phyloP scores from a whole-genome alignment of 2,113 vertebrate genomes.

The Lophotis ruficrista region DNA sequence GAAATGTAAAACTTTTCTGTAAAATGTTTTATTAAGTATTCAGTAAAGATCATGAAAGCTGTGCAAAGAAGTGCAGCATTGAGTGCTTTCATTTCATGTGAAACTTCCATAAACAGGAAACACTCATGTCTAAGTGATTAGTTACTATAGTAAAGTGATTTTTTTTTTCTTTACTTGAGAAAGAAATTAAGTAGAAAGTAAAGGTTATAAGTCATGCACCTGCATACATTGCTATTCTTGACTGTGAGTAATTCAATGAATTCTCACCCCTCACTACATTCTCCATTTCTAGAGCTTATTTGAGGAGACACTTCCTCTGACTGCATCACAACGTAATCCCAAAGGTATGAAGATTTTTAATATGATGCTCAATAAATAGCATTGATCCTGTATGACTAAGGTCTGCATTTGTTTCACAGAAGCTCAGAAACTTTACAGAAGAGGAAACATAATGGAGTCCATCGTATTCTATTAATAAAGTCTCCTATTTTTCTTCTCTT shows the following conservation, averaged over 20 bases:
- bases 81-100: not conserved
- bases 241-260: not conserved
- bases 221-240: not conserved
- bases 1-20: not conserved
- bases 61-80: not conserved
- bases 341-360: not conserved
- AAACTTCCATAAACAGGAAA: not conserved
- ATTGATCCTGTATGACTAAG: not conserved
- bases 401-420: not conserved
- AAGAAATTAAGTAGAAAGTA: not conserved
- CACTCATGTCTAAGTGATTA: not conserved
- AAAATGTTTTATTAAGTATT: not conserved
- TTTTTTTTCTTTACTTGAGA: not conserved
- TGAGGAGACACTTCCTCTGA: not conserved
- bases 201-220: not conserved
- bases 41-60: not conserved
- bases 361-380: not conserved
- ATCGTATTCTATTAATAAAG: not conserved
- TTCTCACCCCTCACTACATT: not conserved
- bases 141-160: not conserved
- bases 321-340: not conserved
- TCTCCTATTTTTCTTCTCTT: not conserved
- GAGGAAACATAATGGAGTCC: not conserved
- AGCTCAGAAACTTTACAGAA: not conserved
- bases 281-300: not conserved